phyloP scores from a whole-genome alignment of 2,113 vertebrate genomes.

The Phalacrocorax pelagicus region DNA sequence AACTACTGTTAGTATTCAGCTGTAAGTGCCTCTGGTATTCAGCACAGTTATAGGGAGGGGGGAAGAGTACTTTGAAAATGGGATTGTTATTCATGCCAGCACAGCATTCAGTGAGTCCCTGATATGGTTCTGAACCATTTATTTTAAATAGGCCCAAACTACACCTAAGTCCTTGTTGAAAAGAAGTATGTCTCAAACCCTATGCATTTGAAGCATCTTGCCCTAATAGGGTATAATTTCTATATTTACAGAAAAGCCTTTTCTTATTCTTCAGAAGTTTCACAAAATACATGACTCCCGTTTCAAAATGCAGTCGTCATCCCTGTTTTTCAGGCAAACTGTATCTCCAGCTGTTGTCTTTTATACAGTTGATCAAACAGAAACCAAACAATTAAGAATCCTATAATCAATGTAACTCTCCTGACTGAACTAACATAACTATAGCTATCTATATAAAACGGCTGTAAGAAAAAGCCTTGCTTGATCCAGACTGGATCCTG shows the following conservation, averaged over 20 bases:
- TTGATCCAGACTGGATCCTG: background rate
- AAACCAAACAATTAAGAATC: background rate
- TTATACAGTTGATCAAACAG: background rate
- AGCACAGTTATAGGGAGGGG: background rate
- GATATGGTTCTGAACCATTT: background rate
- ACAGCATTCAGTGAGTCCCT: background rate
- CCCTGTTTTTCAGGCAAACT: background rate
- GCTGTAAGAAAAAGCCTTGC: background rate
- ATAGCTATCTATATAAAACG: background rate
- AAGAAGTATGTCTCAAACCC: background rate
- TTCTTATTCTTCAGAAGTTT: background rate
- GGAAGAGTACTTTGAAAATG: background rate
- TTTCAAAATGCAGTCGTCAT: background rate
- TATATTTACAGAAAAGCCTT: background rate
- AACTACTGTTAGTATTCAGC: background rate
- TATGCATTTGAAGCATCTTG: background rate
- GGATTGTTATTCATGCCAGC: background rate
- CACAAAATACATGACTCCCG: background rate
- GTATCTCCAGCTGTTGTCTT: background rate
- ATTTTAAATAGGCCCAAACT: background rate
- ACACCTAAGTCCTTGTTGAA: background rate
- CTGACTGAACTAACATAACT: background rate
- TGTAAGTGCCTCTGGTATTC: background rate
- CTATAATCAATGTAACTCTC: background rate
- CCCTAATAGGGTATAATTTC: background rate